Base-by-base conservation (phyloP, 2,113 vertebrate species). In the Gyps fulvus region DNA sequence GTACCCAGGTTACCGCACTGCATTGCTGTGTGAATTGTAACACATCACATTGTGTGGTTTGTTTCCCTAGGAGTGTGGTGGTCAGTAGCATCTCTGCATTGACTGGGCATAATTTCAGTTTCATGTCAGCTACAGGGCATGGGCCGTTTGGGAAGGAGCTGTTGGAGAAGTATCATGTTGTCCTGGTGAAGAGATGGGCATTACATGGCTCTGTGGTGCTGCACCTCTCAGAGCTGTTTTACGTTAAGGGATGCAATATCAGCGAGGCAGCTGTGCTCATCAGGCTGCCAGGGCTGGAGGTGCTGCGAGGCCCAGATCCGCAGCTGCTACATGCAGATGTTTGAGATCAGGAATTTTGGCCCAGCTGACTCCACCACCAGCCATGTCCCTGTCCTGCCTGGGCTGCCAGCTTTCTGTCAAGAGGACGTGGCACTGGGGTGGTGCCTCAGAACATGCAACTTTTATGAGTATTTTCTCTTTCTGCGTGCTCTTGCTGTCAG, bases 21-120 rank as follows among this genome's bases (percentile, higher is more conserved):
- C 36, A 4, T 34, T 27, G 21, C 3, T 8, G 5, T 42, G 16
- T 16, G n/a, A 16, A 16, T 2, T 38, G n/a, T 42, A 34, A 42
- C 49, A 5, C 16, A 3, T 40, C 3, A 0, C 1, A 2, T 4
- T 10, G 55, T 6, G 26, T 4, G 11, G 26, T 20, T 77, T 11
- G 22, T 20, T 23, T 16, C n/a, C 57, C 55, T 22, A 21, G 40
- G 29, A 70, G 38, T 1, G 7, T 1, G 4, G 18, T 29, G 47
- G 40, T 38, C 59, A 19, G 42, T 16, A 38, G 61, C 31, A 9
- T 12, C 61, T 63, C 50, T 43, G 45, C 12, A 2, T 76, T n/a
- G 36, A 34, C 7, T 16, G 7, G 47, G 31, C 59, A 7, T 40
- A 6, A 23, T 10, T 57, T 57, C 27, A 8, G 14, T 59, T 42